Base-by-base conservation (phyloP, 2,888 invertebrate species). In the Caradrina kadenii region DNA sequence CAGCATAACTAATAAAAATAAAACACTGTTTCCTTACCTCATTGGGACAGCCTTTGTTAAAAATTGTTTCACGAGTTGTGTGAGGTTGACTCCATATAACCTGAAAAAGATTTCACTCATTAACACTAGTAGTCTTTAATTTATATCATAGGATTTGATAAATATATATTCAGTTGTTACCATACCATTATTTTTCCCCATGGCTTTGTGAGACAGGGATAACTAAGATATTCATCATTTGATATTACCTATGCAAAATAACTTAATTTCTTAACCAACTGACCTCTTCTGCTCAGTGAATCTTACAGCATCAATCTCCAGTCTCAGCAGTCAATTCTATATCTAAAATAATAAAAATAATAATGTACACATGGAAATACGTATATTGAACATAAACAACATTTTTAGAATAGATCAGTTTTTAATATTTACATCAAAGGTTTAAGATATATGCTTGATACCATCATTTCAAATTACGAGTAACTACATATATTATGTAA, bases 141-240 rank as follows among this genome's bases (percentile, higher is more conserved):
- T 4, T n/a, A 17, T 11, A 8, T 7, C 52, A 0, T 19, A 17
- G 1, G 6, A 11, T 56, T 50, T 45, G 3, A 19, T 31, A 1
- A 13, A 31, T 0, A 22, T 10, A 19, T 21, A 54, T 64, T 90
- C 90, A 91, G 90, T 80, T 81, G 82, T 91, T 91, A 92, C 91
- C 92, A 92, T 90, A 92, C 92, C 92, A 92, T 90, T 87, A 66
- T 84, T 86, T 84, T 52, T 91, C 92, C 88, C 91, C 91, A 92
- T 61, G 91, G 77, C 78, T 90, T 86, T 80, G 91, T 92, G 89
- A 92, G 91, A 87, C 92, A 92, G 92, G 92, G 92, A 92, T 92
- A 92, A 92, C 92, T 89, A 87, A 90, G 83, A 83, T 87, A 80
- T 82, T 92, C 92, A 92, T 92, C 91, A 92, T 89, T 76, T 49